Evolutionary conservation across 2,888 invertebrate genomes (phyloP).

Genomic region (Eristalis arbustorum): DNA sequence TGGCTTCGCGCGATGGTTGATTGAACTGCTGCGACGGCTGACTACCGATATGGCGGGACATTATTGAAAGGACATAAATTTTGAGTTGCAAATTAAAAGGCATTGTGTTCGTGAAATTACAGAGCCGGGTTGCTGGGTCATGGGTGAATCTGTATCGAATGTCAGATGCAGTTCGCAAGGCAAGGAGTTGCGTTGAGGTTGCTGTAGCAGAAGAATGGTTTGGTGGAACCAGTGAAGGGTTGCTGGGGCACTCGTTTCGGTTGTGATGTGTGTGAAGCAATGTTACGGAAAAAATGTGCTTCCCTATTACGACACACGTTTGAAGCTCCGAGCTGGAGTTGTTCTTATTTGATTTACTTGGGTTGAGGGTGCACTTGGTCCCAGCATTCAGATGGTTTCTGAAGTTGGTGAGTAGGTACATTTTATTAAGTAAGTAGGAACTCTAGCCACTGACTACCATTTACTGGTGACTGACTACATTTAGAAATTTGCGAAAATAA

Average conservation of each 20-base stretch:
- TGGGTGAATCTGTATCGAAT: constrained; percentile 62
- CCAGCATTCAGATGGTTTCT: no score
- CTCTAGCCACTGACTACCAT: no score
- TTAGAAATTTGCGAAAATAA: no score
- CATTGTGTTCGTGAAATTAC: constrained; percentile 69
- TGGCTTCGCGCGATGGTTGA: constrained; percentile 64
- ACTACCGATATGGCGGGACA: constrained; percentile 45
- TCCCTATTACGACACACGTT: background rate
- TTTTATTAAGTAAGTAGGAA: no score
- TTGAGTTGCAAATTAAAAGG: constrained; percentile 70
- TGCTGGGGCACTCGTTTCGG: background rate
- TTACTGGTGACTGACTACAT: no score
- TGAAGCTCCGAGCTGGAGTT: no score
- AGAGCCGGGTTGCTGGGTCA: constrained; percentile 49
- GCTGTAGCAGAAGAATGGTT: background rate
- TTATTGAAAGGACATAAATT: constrained; percentile 57
- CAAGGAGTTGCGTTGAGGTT: no score
- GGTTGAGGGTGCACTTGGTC: no score
- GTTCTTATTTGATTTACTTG: no score
- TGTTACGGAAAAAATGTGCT: background rate
- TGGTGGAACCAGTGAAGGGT: background rate
- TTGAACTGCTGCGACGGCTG: constrained; percentile 47
- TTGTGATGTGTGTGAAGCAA: background rate
- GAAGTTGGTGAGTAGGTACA: no score
- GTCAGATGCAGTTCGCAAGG: constrained; percentile 33